Base-by-base conservation (phyloP, 2,888 invertebrate species). In the Rhagonycha fulva region DNA sequence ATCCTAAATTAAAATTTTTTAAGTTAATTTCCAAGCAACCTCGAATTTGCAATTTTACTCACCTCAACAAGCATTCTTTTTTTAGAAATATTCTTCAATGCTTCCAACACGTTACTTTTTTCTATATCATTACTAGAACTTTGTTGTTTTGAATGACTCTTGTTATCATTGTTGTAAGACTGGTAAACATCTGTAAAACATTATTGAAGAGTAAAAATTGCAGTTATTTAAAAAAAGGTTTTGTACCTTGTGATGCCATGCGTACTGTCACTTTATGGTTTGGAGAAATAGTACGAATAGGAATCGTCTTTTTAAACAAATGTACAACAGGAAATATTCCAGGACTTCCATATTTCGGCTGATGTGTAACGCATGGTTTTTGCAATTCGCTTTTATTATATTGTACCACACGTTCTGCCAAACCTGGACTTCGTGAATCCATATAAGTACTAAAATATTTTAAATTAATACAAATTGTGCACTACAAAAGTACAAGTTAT, bases 81-180 rank as follows among this genome's bases (percentile, higher is more conserved):
- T 24, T 90, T 85, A 1, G 91, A 91, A 70, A 91, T 90, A 83
- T 91, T 91, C 79, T 90, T 90, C 0, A 91, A 82, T 12, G 89
- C 91, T 82, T 91, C 91, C 47, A 91, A 83, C 4, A 91, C 90
- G 83, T 89, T 90, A 71, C 24, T 26, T 66, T 66, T 66, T 24
- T n/a, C 23, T 66, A 66, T 9, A 9, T 66, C 63, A 10, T 23
- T 62, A 26, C 63, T 66, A 9, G 63, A 24, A 24, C 24, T n/a
- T 24, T 7, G n/a, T 19, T 66, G 24, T 4, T 4, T 47, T 9
- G n/a, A 47, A 5, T 7, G 47, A 2, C 9, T 66, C 24, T 12
- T 66, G 19, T 66, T 24, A n/a, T 66, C 63, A 9, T 26, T 66
- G n/a, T 24, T 66, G 5, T 66, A 66, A n/a, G 63, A 26, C 12